Conservation (phyloP, 2,888 invertebrate species). For the Ptilodon capucinus region DNA sequence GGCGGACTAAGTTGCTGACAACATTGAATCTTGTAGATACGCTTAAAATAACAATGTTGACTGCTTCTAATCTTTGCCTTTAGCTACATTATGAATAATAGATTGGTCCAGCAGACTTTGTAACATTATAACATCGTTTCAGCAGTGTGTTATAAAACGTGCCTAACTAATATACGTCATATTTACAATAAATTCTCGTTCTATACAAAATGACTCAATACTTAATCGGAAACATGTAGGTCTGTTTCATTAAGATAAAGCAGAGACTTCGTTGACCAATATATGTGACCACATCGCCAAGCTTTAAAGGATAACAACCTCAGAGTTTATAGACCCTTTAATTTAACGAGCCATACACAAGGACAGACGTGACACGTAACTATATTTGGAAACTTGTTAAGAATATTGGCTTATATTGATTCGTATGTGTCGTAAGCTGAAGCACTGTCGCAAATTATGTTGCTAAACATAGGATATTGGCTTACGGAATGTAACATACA, state of each 20-base stretch:
- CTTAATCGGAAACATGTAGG: not conserved
- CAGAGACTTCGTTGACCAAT: not conserved
- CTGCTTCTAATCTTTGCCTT: too few relatives aligned
- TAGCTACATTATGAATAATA: too few relatives aligned
- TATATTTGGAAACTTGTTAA: slow-evolving; percentile 21
- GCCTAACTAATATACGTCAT: too few relatives aligned
- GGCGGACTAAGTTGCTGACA: too few relatives aligned
- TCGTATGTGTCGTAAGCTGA: slow-evolving; percentile 10
- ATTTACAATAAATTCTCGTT: too few relatives aligned
- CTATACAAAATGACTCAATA: not conserved
- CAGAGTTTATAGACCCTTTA: slow-evolving; percentile 9
- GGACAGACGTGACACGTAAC: slow-evolving; percentile 5
- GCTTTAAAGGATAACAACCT: not conserved
- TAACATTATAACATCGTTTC: too few relatives aligned
- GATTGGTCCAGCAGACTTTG: too few relatives aligned
- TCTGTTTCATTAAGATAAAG: not conserved
- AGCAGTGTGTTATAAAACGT: too few relatives aligned
- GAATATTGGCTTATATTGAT: slow-evolving; percentile 17
- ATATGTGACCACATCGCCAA: slow-evolving; percentile 5
- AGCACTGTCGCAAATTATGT: slow-evolving; percentile 1
- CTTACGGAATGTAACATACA: not conserved
- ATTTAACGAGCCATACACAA: slow-evolving; percentile 14
- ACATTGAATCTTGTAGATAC: too few relatives aligned
- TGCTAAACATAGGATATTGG: not conserved
- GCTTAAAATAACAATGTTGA: too few relatives aligned